Percentiles rank a stretch among this genome's conserved stretches.
Evolutionary conservation across 2,888 invertebrate species (phyloP).

Genomic region (Taenaris catops): DNA sequence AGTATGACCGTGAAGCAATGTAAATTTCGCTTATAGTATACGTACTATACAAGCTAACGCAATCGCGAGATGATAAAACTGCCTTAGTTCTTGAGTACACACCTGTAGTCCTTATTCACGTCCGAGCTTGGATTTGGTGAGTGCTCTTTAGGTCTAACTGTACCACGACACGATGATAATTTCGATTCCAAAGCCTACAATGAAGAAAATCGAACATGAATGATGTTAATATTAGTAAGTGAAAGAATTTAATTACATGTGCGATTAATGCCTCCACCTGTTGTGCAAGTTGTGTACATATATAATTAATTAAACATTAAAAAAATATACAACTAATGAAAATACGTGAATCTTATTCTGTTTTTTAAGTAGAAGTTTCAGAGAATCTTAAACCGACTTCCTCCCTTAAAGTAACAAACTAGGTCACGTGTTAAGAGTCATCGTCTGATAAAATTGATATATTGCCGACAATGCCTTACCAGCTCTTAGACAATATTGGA

Average conservation of each 20-base stretch:
- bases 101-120: constrained; percentile 79
- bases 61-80: constrained; percentile 26
- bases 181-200: constrained; percentile 85
- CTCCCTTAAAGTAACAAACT: too few species aligned
- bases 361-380: neutral
- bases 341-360: neutral
- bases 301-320: too few species aligned
- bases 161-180: constrained; percentile 82
- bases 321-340: neutral
- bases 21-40: constrained; percentile 32
- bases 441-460: too few species aligned
- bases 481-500: too few species aligned
- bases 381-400: too few species aligned
- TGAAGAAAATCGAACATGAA: constrained; percentile 74
- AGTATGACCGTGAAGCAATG: constrained; percentile 33
- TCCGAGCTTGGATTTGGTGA: constrained; percentile 71
- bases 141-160: constrained; percentile 77
- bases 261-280: constrained; percentile 16
- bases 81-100: constrained; percentile 74
- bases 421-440: too few species aligned
- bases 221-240: constrained; percentile 71
- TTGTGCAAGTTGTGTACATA: neutral
- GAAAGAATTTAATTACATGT: constrained; percentile 29
- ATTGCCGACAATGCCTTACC: too few species aligned
- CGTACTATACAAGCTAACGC: constrained; percentile 37